A percentile compares a stretch with the other conserved stretches of the same genome.
Evolutionary conservation across 2,888 invertebrate species (phyloP).

Genomic region (Ophraella communa): DNA sequence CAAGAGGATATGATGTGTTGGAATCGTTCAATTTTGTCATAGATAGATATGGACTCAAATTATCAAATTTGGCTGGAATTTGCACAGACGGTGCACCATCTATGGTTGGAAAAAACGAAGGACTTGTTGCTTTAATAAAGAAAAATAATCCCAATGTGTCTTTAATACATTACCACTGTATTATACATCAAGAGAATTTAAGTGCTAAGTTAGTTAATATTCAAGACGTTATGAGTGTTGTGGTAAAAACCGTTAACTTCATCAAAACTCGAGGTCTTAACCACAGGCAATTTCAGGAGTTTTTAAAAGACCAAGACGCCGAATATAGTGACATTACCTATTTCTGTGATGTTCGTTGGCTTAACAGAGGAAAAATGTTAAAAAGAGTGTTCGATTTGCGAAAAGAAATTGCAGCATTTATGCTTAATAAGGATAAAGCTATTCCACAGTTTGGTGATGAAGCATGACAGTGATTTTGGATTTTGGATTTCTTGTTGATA

Average conservation of each 20-base stretch:
- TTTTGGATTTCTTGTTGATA: conserved; percentile 22
- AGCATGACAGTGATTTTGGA: conserved; percentile 18
- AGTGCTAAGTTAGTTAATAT: conserved; percentile 22
- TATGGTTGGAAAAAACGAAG: conserved; percentile 10
- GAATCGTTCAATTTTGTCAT: background rate
- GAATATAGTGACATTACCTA: conserved; percentile 21
- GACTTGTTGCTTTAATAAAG: no score
- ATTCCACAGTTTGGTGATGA: conserved; percentile 11
- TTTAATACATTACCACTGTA: no score
- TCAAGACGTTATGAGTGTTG: conserved; percentile 23
- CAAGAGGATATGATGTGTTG: conserved; percentile 4
- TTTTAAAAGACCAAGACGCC: conserved; percentile 22
- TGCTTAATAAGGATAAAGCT: no score
- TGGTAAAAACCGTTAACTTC: conserved; percentile 24
- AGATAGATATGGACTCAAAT: background rate
- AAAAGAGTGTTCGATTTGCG: no score
- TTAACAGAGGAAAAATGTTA: conserved; percentile 29
- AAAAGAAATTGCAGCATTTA: no score
- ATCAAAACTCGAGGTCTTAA: conserved; percentile 22
- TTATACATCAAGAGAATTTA: no score
- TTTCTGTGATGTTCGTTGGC: conserved; percentile 29
- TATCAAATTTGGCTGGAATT: background rate
- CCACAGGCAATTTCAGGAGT: no score
- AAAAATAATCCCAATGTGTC: no score
- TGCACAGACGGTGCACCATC: background rate